A percentile compares a stretch with the other conserved stretches of the same genome.
phyloP scores from a whole-genome alignment of 2,113 vertebrate species.

The Campylomormyrus numenius region DNA sequence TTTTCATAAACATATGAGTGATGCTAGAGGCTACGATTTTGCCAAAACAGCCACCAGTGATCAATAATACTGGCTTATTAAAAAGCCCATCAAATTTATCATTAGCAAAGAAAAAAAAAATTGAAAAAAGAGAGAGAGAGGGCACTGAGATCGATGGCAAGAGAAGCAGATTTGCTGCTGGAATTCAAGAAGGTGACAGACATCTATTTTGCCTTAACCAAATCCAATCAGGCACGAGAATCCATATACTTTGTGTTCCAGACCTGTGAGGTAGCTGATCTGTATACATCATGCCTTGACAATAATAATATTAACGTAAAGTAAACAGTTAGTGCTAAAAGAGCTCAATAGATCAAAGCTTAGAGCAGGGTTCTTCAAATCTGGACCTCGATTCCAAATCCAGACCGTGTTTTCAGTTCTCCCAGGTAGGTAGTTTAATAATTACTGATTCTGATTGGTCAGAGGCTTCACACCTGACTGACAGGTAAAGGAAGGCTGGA shows the following conservation, averaged over 20 bases:
- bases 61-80: neutral
- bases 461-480: no score
- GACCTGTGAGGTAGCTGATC: neutral
- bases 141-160: constrained; percentile 7
- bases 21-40: neutral
- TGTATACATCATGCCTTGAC: neutral
- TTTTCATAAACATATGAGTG: neutral
- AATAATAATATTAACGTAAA: neutral
- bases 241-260: neutral
- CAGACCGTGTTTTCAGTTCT: no score
- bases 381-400: no score
- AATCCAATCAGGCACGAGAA: neutral
- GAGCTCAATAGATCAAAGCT: neutral
- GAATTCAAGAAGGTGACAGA: neutral
- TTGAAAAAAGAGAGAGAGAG: neutral
- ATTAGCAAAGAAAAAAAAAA: neutral
- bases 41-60: neutral
- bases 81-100: constrained; percentile 7
- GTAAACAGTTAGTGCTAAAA: no score
- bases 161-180: neutral
- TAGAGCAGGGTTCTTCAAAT: neutral
- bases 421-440: no score
- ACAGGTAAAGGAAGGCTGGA: no score
- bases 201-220: neutral
- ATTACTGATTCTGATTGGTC: no score